phyloP scores from a whole-genome alignment of 2,113 vertebrate genomes.

The Vulpes lagopus region DNA sequence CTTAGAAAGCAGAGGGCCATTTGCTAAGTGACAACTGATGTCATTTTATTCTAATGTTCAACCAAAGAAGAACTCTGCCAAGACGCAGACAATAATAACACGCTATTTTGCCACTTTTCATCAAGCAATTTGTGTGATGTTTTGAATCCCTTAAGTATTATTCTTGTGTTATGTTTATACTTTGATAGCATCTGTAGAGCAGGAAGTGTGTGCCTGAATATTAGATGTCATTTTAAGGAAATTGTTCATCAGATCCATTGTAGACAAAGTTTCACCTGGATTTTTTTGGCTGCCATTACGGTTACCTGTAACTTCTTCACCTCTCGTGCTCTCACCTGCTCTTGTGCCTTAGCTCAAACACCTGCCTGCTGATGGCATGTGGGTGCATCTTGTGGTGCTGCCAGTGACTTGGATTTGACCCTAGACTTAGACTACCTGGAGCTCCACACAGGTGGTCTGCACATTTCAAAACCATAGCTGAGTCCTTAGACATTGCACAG shows the following conservation, averaged over 20 bases:
- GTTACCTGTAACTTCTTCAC: neutral
- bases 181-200: slow-evolving; percentile 72
- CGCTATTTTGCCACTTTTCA: slow-evolving; percentile 71
- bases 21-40: slow-evolving; percentile 76
- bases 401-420: neutral
- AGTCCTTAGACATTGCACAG: neutral
- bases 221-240: slow-evolving; percentile 75
- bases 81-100: slow-evolving; percentile 67
- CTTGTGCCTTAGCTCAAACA: neutral
- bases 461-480: neutral
- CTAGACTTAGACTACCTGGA: neutral
- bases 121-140: slow-evolving; percentile 72
- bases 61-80: slow-evolving; percentile 59
- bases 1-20: slow-evolving; percentile 63
- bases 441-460: neutral
- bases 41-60: slow-evolving; percentile 69
- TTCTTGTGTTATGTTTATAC: slow-evolving; percentile 75
- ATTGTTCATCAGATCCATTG: slow-evolving; percentile 70
- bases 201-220: slow-evolving; percentile 75
- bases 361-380: neutral
- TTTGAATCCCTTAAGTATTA: slow-evolving; percentile 72
- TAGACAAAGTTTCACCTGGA: slow-evolving; percentile 47
- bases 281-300: slow-evolving; percentile 51
- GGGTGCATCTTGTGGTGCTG: neutral
- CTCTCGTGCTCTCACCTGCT: neutral